Base-by-base conservation (phyloP, 1,140 invertebrate species). In the Glomeris maerens region DNA sequence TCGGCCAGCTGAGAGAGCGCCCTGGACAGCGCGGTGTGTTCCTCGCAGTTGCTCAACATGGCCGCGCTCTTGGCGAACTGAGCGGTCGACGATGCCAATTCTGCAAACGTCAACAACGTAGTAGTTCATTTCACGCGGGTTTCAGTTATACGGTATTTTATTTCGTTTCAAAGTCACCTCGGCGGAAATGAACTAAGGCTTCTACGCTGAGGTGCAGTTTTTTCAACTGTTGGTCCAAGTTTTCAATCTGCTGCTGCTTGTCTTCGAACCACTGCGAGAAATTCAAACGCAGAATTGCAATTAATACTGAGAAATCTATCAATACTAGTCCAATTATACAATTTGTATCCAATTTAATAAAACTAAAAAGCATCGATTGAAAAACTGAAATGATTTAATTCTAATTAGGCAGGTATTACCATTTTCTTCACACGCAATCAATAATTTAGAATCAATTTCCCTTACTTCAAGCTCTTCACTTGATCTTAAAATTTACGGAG, bases 241-340 rank as follows among this genome's bases (percentile, higher is more conserved):
- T 83, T 60, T 98, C 94, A 47, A 98, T 78, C 66, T 95, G 86
- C 20, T 80, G 76, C 20, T 83, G 81, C 62, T 91, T 94, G 64
- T 98, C 92, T 65, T 98, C 93, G 72, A 98, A 98, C 95, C 95
- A 99, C 87, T 96, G 67, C 45, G 69, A 67, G 52, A 58, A 53
- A n/a, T n/a, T n/a, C n/a, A n/a, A n/a, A n/a, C n/a, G n/a, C n/a
- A n/a, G n/a, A n/a, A n/a, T n/a, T n/a, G n/a, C n/a, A n/a, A n/a
- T n/a, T n/a, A n/a, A n/a, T n/a, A n/a, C n/a, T n/a, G n/a, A n/a
- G n/a, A n/a, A n/a, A 42, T 42, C 5, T 17, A 42, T 7, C 4
- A 5, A 42, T 5, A 21, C 17, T 42, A 42, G 25, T 42, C 5
- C 20, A 42, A 21, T 36, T 13, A 13, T 36, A 36, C 31, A n/a